Base-by-base conservation (phyloP, 2,113 vertebrate species). In the Aviceda subcristata region DNA sequence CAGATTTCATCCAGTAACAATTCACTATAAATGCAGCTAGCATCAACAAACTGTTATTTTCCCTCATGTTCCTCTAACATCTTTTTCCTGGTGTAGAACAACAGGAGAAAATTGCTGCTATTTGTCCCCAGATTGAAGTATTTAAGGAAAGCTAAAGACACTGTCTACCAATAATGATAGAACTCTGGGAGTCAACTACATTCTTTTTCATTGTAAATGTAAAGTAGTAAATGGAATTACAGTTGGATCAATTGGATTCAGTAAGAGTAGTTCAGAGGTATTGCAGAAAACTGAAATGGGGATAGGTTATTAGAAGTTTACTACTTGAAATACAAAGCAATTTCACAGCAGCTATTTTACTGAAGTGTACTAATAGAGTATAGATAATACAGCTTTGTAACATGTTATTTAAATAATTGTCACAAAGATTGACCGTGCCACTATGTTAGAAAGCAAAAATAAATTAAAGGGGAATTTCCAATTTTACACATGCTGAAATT, bases 1-100 rank as follows among this genome's bases (percentile, higher is more conserved):
- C 67, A 96, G 66, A 82, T 95, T 91, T 84, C 74, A 95, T 50
- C 57, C 56, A 68, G 57, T 62, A 75, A 89, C 86, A 87, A 95
- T 92, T 92, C 72, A 19, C 62, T 90, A 34, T 82, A 90, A 90
- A 96, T 89, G 93, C 74, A 79, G 60, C 39, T 68, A 79, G 38
- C 41, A 90, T 85, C 76, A 95, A 94, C 73, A 93, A 90, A 45
- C 39, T 60, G 26, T 45, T 86, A 0, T 88, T 86, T 92, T 82
- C 63, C 50, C 43, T 55, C 6, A 1, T 38, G 46, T 45, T 92
- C 24, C 55, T 64, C 74, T 76, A 64, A 57, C 0, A 2, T 53
- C 21, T 79, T 84, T 59, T 72, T 94, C 67, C n/a, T 76, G 20
- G 48, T 64, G n/a, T 50, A 38, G 38, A 71, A 78, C 62, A 90